Percentiles rank a stretch among this genome's conserved stretches.
These are phyloP conservation scores for Phrynosoma platyrhinos DNA, from an alignment of 2,113 vertebrate species.

Conservation along the genomic window DNA sequence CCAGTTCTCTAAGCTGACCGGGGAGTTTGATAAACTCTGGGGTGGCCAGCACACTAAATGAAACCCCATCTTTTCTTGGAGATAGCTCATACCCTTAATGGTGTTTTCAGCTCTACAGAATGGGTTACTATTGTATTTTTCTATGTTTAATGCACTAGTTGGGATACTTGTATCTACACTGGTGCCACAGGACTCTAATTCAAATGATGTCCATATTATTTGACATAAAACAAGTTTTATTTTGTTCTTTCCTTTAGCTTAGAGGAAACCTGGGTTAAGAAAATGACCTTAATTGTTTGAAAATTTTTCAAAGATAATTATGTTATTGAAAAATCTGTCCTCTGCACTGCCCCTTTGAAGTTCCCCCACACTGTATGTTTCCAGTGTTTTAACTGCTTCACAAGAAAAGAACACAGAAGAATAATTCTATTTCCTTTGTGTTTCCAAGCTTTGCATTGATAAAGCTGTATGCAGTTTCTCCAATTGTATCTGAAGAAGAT, in stretches of 20 bases:
- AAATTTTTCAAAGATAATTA: constrained; percentile 18
- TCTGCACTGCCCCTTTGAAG: neutral
- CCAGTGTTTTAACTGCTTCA: constrained; percentile 18
- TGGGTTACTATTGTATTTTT: too few relatives aligned
- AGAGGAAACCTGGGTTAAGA: neutral
- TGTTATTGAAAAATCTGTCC: constrained; percentile 14
- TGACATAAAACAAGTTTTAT: neutral
- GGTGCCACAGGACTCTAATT: too few relatives aligned
- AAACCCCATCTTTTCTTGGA: too few relatives aligned
- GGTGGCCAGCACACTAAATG: too few relatives aligned
- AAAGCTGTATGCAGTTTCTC: neutral
- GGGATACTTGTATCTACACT: too few relatives aligned
- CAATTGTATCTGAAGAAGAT: constrained; percentile 9
- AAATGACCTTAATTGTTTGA: constrained; percentile 6
- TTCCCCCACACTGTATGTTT: neutral
- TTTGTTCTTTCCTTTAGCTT: neutral
- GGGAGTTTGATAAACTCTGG: too few relatives aligned
- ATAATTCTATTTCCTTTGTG: constrained; percentile 12
- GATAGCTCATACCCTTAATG: too few relatives aligned
- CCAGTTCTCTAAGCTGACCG: too few relatives aligned
- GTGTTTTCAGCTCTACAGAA: too few relatives aligned
- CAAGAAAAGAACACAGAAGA: constrained; percentile 20
- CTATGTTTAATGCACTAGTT: too few relatives aligned
- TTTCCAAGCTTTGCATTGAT: neutral
- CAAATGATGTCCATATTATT: neutral